A percentile compares a stretch with the other conserved stretches of the same genome.
phyloP scores from a whole-genome alignment of 2,888 invertebrate species.

The Leptothorax acervorum region DNA sequence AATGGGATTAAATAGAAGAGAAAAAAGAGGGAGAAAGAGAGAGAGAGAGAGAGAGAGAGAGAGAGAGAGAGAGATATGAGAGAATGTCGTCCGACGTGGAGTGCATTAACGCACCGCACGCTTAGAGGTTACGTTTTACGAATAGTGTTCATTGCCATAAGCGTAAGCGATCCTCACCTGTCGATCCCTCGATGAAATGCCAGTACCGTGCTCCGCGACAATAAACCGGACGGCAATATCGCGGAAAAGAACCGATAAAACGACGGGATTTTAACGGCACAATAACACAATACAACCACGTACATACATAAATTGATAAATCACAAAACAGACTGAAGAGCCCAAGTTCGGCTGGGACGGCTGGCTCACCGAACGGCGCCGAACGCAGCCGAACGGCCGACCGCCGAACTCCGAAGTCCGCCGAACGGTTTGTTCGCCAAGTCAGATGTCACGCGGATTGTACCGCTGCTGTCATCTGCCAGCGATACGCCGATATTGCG shows the following conservation, averaged over 20 bases:
- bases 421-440: no score
- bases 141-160: conserved; percentile 28
- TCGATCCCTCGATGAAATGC: background rate
- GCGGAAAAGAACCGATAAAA: conserved; percentile 49
- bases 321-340: conserved; percentile 79
- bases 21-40: background rate
- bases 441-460: no score
- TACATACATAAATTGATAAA: conserved; percentile 25
- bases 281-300: conserved; percentile 74
- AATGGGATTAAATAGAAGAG: background rate
- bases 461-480: no score
- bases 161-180: conserved; percentile 31
- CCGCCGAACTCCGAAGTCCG: no score
- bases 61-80: background rate
- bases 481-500: no score
- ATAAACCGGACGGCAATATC: background rate
- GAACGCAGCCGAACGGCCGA: no score
- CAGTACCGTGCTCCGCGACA: background rate
- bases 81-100: conserved; percentile 61
- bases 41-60: background rate
- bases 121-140: conserved; percentile 74
- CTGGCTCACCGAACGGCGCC: no score
- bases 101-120: conserved; percentile 41
- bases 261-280: conserved; percentile 57
- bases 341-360: background rate